Percentiles rank a stretch among this genome's conserved stretches.
Conservation (phyloP, 2,113 vertebrate species). For the Callocephalon fimbriatum region DNA sequence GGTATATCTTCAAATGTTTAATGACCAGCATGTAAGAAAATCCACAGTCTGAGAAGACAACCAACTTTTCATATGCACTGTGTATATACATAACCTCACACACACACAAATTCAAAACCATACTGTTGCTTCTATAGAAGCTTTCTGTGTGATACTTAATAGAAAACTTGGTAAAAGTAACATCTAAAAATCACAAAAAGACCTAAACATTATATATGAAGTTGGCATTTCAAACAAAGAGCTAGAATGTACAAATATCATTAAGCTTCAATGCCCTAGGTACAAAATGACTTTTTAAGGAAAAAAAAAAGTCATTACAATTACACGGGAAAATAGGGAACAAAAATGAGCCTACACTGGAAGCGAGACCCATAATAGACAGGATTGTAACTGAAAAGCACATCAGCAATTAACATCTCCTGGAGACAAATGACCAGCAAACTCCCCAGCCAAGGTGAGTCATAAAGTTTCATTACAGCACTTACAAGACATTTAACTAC, state of each 20-base stretch:
- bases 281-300: constrained; percentile 33
- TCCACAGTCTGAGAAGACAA: not conserved
- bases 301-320: constrained; percentile 41
- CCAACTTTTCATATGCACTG: not conserved
- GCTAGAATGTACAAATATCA: not conserved
- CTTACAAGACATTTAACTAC: constrained; percentile 1
- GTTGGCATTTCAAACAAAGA: not conserved
- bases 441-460: not conserved
- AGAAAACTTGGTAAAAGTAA: not conserved
- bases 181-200: not conserved
- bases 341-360: not conserved
- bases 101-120: not conserved
- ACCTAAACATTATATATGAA: not conserved
- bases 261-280: constrained; percentile 20
- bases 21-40: not conserved
- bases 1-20: not conserved
- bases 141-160: not conserved
- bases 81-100: not conserved
- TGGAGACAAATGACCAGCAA: not conserved
- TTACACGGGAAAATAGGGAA: constrained; percentile 23
- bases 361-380: not conserved
- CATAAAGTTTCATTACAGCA: not conserved
- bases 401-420: constrained; percentile 9
- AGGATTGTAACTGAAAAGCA: not conserved
- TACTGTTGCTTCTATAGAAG: not conserved